Evolutionary conservation across 2,113 vertebrate species (phyloP), one percentile per base, ranked within the genome.

Genomic region (Coreoperca whiteheadi): DNA sequence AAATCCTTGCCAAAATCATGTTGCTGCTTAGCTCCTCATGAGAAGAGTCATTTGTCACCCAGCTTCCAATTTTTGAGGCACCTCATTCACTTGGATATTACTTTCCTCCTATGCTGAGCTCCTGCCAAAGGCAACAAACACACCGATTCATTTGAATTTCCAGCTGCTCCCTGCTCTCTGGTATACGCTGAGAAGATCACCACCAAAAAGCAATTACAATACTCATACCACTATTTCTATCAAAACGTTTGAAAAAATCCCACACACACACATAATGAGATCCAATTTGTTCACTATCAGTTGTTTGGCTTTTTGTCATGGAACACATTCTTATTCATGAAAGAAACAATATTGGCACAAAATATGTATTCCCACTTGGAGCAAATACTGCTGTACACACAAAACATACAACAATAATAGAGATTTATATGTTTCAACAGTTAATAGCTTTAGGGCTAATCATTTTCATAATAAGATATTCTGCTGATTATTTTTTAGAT

Each of bases 161-260:
- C 90, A 89, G 91, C 89, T 91, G 85, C 83, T 91, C 73, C 78
- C 73, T 85, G 61, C 65, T 80, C 69, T 74, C 63, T 66, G 53
- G 59, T 77, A 68, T 64, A 81, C 53, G 59, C 74, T 53, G 67
- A 74, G 7, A 51, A 83, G 83, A 86, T 89, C 88, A 65, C 84
- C 83, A 91, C 81, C 78, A 83, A 82, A 88, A 90, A 92, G 81
- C 89, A 89, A 91, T 90, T 89, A 89, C 79, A 83, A 81, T 71
- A 72, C 83, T 75, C 70, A 66, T 39, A 68, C 37, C 79, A 76
- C 66, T 54, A 74, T 89, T 83, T 81, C 51, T 57, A 80, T 79
- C 69, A 50, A 74, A 77, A 86, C 65, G 16, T 84, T 60, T 59
- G 57, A 74, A 81, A 87, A 34, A 69, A 74, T 15, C 16, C n/a